Evolutionary conservation across 2,888 invertebrate genomes (phyloP).

Genomic region (Liposcelis brunnea): DNA sequence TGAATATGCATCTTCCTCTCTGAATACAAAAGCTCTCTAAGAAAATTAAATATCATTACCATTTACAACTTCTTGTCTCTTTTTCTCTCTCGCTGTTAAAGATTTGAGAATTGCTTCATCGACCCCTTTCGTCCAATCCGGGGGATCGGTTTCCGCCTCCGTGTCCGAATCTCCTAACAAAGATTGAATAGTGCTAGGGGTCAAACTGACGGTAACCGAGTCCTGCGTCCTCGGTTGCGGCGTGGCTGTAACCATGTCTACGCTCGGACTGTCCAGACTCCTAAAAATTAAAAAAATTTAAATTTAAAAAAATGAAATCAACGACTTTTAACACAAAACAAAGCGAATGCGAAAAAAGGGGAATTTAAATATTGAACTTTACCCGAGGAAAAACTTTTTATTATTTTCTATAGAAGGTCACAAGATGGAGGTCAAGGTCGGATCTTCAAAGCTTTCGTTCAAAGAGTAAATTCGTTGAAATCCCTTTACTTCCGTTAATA

Average conservation of each 20-base stretch:
- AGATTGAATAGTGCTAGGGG: constrained; percentile 14
- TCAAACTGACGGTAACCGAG: constrained; percentile 14
- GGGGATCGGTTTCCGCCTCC: constrained; percentile 50
- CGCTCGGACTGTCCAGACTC: constrained; percentile 54
- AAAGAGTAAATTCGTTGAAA: neutral
- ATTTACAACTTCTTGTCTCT: constrained; percentile 82
- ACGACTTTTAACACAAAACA: constrained; percentile 14
- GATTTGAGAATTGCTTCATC: constrained; percentile 53
- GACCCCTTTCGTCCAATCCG: constrained; percentile 62
- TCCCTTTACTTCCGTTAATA: too few species aligned
- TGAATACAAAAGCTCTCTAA: too few species aligned
- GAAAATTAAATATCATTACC: constrained; percentile 42
- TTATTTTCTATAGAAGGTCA: too few species aligned
- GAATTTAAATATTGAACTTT: neutral
- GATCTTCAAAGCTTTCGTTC: neutral
- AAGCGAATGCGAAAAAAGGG: neutral
- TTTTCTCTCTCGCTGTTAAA: constrained; percentile 65
- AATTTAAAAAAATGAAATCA: constrained; percentile 12
- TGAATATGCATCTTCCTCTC: too few species aligned
- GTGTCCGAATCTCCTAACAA: constrained; percentile 36
- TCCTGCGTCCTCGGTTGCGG: constrained; percentile 16
- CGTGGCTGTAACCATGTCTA: constrained; percentile 40
- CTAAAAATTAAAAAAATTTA: constrained; percentile 22
- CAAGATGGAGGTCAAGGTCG: too few species aligned
- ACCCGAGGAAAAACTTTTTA: neutral